Evolutionary conservation across 2,888 invertebrate species (phyloP), one percentile per base, ranked within the genome.

Genomic region (Proisotoma minuta): DNA sequence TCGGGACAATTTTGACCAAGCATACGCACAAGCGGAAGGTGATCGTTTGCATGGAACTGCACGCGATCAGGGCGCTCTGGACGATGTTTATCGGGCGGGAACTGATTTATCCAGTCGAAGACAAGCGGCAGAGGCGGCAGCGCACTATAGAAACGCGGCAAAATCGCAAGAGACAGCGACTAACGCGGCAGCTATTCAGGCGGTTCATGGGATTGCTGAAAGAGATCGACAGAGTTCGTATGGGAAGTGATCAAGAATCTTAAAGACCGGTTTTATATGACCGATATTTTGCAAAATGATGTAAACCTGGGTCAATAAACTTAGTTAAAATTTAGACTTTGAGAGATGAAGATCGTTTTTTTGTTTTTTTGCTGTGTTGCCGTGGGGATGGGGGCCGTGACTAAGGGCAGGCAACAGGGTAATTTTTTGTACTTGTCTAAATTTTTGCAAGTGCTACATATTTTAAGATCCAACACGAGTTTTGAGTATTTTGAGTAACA

Each of bases 1-100:
- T 1, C 62, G 65, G 40, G 61, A 60, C 43, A 71, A 71, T 57
- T 71, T 70, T 57, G 68, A 70, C 28, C 66, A 68, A 24, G 71
- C 53, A 3, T 54, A 54, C n/a, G 53, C 53, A 15, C n/a, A 27
- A 3, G 53, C 53, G 8, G 53, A 54, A 23, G 51, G 51, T 26
- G 24, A 24, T 12, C 51, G 51, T 51, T 26, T 51, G 10, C 4
- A n/a, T 24, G 51, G 51, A 2, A 10, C 52, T 15, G 60, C 63
- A 10, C 61, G 61, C 1, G 64, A 68, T 26, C 65, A 63, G 4
- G 66, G 64, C 10, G 66, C 68, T 24, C 69, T 64, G 56, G 69
- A 71, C 60, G 47, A 62, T 3, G 67, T 63, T n/a, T 64, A 66
- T 58, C 48, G 65, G 18, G 66, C 70, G 4, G 68, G 66, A 26